Evolutionary conservation across 2,888 invertebrate species (phyloP), one percentile per base, ranked within the genome.

Genomic region (Phrixothrix hirtus): DNA sequence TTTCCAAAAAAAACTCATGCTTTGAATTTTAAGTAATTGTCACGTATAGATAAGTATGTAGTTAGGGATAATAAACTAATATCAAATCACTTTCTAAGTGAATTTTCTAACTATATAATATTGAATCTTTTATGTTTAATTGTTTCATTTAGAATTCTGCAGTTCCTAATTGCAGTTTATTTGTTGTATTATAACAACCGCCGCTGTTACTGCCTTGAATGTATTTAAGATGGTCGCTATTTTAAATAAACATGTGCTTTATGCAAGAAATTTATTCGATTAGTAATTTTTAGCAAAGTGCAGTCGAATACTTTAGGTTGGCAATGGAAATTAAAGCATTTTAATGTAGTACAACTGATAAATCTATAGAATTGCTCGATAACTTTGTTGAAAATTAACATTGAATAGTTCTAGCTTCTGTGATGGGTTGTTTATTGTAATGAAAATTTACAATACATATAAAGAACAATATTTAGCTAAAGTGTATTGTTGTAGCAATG

Each of bases 371-470:
- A 32, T 31, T 12, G 32, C 14, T 35, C 27, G 9, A 16, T 59
- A 61, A 55, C 58, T 57, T 57, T 61, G 58, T 57, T 60, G 56
- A 61, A 64, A 60, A 60, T 52, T 60, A 52, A 65, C 61, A 64
- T 69, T 51, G 50, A 38, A 51, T 51, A 51, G 37, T 51, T 36
- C 70, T 69, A 65, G 75, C 75, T 75, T 75, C 74, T 75, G 75
- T 75, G 74, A 75, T 74, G 72, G 68, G 68, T 74, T 73, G 63
- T 65, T 70, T 68, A 66, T 59, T 68, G 58, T 46, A 44, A 65
- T 56, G 35, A 16, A 45, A 51, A 65, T 57, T 60, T 59, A 62
- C 51, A 45, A 57, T 58, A 51, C 49, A 60, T 50, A 57, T 37
- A 64, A 63, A 62, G 48, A 60, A 53, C 61, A 61, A 65, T 67